These are phyloP conservation scores for Oreotrochilus melanogaster DNA, from an alignment of 2,113 vertebrate species.

Conservation along the genomic window DNA sequence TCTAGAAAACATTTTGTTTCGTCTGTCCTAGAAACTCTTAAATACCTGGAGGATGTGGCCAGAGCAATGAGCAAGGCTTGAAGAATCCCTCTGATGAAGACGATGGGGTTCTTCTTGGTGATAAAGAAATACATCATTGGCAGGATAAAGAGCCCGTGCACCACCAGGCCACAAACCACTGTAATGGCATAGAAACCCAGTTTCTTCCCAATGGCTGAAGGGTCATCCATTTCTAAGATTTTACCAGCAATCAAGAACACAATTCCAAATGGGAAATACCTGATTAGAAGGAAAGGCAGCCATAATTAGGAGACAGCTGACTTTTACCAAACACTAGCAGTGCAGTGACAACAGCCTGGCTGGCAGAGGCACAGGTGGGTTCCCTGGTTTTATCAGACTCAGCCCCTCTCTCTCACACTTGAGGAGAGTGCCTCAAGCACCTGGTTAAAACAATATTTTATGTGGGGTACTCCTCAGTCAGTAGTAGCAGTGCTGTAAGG, in stretches of 20 bases:
- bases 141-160: constrained; percentile 94
- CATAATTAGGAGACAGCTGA: neutral
- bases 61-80: constrained; percentile 96
- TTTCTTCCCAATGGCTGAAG: constrained; percentile 93
- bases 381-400: neutral
- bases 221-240: constrained; percentile 98
- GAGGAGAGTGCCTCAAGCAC: neutral
- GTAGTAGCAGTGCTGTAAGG: neutral
- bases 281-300: constrained; percentile 45
- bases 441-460: neutral
- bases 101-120: constrained; percentile 96
- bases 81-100: constrained; percentile 96
- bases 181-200: constrained; percentile 95
- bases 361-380: neutral
- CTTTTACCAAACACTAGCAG: neutral
- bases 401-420: neutral
- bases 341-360: neutral
- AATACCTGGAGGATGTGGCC: constrained; percentile 97
- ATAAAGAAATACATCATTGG: constrained; percentile 96
- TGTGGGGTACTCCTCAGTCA: neutral
- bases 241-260: constrained; percentile 98
- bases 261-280: constrained; percentile 98
- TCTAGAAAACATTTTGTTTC: neutral
- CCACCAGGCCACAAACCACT: constrained; percentile 91
- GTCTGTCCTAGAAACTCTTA: neutral